Conservation (phyloP, 2,797 vertebrate species). For the Melanitta fusca region DNA sequence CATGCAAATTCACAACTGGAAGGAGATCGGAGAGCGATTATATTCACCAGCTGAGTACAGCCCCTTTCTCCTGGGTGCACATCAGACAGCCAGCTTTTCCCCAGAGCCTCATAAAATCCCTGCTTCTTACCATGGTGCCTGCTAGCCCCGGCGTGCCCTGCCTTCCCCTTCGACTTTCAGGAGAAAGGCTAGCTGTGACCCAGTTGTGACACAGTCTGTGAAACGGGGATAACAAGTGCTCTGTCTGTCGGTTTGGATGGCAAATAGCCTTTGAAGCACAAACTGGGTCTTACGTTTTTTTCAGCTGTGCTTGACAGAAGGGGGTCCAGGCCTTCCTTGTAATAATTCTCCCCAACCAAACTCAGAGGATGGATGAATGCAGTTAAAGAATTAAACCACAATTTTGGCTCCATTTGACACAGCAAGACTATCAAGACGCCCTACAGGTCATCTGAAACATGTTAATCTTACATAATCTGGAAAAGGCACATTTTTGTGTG, state of each 20-base stretch:
- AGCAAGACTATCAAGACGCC: not conserved
- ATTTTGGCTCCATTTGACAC: not conserved
- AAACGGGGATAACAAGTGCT: not conserved
- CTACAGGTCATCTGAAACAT: not conserved
- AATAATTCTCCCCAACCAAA: not conserved
- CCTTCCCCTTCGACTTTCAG: not conserved
- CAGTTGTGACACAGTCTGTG: rapidly evolving
- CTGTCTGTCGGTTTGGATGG: not conserved
- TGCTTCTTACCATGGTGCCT: rapidly evolving
- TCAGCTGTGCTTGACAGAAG: not conserved
- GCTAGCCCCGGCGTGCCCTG: not conserved
- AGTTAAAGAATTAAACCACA: not conserved
- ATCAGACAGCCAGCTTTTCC: not conserved
- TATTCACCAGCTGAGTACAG: not conserved
- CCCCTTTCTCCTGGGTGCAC: not conserved
- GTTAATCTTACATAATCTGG: not conserved
- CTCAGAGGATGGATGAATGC: not conserved
- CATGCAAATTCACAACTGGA: not conserved
- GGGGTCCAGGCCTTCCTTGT: not conserved
- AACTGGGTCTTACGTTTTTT: not conserved
- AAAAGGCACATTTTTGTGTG: not conserved
- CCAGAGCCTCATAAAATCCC: not conserved
- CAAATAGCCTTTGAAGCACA: not conserved
- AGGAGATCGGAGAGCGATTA: not conserved
- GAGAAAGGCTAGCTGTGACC: not conserved